phyloP scores from a whole-genome alignment of 2,113 vertebrate species.

The Drymodes brunneopygia region DNA sequence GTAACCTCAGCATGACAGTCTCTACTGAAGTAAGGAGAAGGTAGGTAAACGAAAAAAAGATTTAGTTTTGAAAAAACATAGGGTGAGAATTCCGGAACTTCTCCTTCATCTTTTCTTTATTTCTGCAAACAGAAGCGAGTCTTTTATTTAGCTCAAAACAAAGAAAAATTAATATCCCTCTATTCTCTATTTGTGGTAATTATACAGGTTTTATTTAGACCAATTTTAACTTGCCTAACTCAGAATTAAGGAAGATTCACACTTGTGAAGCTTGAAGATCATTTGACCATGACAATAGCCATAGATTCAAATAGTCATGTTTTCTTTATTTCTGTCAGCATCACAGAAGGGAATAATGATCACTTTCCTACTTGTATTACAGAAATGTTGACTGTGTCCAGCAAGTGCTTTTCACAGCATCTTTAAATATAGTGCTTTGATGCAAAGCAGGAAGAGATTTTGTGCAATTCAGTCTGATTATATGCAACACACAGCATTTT shows the following conservation, averaged over 20 bases:
- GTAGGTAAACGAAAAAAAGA: background rate
- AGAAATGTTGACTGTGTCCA: background rate
- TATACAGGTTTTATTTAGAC: background rate
- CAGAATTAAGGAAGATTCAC: background rate
- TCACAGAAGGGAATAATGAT: background rate
- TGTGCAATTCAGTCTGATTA: background rate
- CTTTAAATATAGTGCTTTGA: background rate
- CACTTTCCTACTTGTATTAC: background rate
- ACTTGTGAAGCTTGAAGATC: background rate
- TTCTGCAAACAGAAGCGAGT: background rate
- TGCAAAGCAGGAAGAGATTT: background rate
- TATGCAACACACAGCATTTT: background rate
- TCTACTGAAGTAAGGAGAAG: background rate
- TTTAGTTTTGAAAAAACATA: background rate
- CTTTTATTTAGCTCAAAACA: background rate
- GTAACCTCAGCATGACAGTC: background rate
- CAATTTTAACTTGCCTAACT: background rate
- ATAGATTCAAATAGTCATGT: background rate
- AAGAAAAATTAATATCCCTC: fast-evolving
- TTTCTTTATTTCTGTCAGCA: background rate
- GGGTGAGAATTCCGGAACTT: background rate
- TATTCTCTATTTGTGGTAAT: background rate
- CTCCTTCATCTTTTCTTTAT: background rate
- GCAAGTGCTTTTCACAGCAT: background rate
- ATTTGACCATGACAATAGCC: background rate